Conservation (phyloP, 1,140 invertebrate genomes). For the Zaprionus gabonicus region DNA sequence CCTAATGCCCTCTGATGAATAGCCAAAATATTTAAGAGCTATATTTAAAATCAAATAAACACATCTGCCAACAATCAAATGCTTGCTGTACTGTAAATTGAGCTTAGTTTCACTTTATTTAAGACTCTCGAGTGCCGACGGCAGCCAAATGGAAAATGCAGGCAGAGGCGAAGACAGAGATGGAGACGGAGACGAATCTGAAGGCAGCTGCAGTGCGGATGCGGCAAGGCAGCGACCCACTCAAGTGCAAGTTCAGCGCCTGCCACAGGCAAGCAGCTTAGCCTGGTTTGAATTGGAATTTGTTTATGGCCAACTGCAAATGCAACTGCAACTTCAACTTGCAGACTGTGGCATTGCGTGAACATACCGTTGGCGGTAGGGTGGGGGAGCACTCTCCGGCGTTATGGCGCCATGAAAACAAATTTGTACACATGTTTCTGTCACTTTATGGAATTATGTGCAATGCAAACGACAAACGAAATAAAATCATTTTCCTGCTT, state of each 20-base stretch:
- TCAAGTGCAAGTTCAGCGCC: conserved; percentile 56
- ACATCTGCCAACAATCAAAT: conserved; percentile 77
- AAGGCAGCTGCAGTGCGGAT: background rate
- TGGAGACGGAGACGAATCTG: background rate
- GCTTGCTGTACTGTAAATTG: conserved; percentile 78
- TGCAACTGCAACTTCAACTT: conserved; percentile 42
- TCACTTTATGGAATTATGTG: conserved; percentile 80
- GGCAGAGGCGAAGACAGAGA: conserved; percentile 32
- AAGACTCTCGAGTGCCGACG: conserved; percentile 52
- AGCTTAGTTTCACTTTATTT: conserved; percentile 78
- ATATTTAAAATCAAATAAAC: conserved; percentile 83
- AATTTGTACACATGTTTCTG: conserved; percentile 82
- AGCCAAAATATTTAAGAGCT: conserved; percentile 78
- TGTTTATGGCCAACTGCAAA: conserved; percentile 72
- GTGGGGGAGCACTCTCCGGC: conserved; percentile 2
- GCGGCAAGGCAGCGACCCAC: conserved; percentile 62
- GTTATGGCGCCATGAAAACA: conserved; percentile 58
- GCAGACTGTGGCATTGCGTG: conserved; percentile 16
- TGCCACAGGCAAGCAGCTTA: conserved; percentile 64
- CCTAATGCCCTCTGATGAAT: conserved; percentile 70
- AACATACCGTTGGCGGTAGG: background rate
- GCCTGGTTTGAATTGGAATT: conserved; percentile 61
- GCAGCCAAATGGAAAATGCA: conserved; percentile 54
- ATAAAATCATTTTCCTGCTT: conserved; percentile 73
- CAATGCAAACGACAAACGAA: conserved; percentile 68